Evolutionary conservation across 1,140 invertebrate genomes (phyloP), one percentile per base, ranked within the genome.

Genomic region (Micrasema minimum): DNA sequence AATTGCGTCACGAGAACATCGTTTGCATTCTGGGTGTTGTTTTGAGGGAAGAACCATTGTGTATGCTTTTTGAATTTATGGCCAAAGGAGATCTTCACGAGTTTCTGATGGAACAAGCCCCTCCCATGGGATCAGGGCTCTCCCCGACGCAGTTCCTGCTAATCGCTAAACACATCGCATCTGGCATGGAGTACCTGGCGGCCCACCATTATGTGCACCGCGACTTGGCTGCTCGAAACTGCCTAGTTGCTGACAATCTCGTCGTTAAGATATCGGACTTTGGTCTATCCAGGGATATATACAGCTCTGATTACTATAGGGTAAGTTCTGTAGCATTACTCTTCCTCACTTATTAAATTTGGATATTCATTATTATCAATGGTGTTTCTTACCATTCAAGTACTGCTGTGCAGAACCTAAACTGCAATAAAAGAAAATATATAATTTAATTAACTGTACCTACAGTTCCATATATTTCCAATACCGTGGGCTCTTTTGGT

Each of bases 41-140:
- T 55, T 86, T 96, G 51, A 92, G 93, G 74, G 93, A 96, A 64
- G 93, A 96, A 77, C 96, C 96, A 0, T 90, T 95, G 80, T 97
- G 95, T 79, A 97, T 98, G 95, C 84, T 98, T 1, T 98, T 98
- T 84, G 96, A 98, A 80, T 97, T 96, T 79, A 97, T 96, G 94
- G 91, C 92, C 1, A 90, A 95, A 78, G 96, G 96, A 2, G 96
- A 99, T 83, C 83, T 99, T 7, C 96, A 98, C 79, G 96, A 99
- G 79, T 98, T 97, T 83, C 82, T 98, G 3, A 93, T 96, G 72
- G 88, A 90, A 14, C 91, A 96, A 79, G 96, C 96, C 1, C 96
- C 96, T 1, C 91, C 91, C 67, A 91, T 92, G 75, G 88, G 89
- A 14, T 87, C 81, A 59, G 84, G 85, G 1, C 76, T 85, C n/a